Percentiles rank a stretch among this genome's conserved stretches.
Evolutionary conservation across 2,113 vertebrate species (phyloP).

Genomic region (Cervus canadensis): DNA sequence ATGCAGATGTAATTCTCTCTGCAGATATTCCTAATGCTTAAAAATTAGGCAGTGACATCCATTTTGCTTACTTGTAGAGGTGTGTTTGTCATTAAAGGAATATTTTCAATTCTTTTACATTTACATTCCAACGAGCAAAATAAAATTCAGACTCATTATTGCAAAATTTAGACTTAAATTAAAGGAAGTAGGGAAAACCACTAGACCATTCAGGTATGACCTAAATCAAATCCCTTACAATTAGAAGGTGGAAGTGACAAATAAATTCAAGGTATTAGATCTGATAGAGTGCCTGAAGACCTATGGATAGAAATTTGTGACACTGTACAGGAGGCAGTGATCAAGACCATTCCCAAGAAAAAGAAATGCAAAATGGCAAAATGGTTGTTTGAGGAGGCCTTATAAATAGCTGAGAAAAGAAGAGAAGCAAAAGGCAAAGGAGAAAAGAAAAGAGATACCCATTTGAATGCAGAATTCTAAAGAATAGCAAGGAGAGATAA

Average conservation of each 20-base stretch:
- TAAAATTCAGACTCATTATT: neutral
- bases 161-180: neutral
- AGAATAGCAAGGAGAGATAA: neutral
- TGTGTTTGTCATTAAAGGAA: constrained; percentile 23
- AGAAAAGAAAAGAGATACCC: neutral
- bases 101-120: neutral
- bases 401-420: neutral
- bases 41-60: neutral
- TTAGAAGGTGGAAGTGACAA: neutral
- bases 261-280: neutral
- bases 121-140: neutral
- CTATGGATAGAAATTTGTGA: neutral
- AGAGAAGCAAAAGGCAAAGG: neutral
- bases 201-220: neutral
- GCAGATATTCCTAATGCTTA: neutral
- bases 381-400: neutral
- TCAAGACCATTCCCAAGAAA: neutral
- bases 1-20: neutral
- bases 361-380: neutral
- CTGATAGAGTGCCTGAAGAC: neutral
- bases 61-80: constrained; percentile 5
- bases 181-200: neutral
- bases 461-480: neutral
- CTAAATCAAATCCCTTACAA: neutral
- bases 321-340: neutral